Conservation (phyloP, 2,797 vertebrate genomes). For the Esox lucius region DNA sequence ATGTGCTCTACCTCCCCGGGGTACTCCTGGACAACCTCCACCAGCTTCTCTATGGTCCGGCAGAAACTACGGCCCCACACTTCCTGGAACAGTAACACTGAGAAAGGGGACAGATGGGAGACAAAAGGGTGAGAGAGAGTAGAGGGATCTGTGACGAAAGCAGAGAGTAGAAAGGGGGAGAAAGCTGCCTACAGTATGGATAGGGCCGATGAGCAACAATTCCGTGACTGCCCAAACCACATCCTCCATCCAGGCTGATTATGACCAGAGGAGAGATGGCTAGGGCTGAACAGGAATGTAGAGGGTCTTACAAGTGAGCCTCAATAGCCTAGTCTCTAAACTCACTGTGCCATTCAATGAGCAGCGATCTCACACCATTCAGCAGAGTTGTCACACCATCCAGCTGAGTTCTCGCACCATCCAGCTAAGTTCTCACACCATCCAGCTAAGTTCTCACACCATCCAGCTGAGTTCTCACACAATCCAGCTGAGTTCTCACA, state of each 20-base stretch:
- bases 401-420: not conserved
- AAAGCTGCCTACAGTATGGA: not conserved
- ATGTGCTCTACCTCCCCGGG: constrained; percentile 89
- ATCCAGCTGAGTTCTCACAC: too few species aligned
- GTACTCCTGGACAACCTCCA: constrained; percentile 87
- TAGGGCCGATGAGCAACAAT: too few species aligned
- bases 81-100: constrained; percentile 88
- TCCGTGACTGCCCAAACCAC: not conserved
- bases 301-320: constrained; percentile 18
- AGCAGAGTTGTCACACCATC: not conserved
- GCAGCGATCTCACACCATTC: not conserved
- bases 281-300: constrained; percentile 17
- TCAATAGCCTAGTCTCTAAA: constrained; percentile 24
- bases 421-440: not conserved
- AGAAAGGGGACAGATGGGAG: not conserved
- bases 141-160: not conserved
- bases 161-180: constrained; percentile 15
- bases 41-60: constrained; percentile 88
- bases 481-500: too few species aligned
- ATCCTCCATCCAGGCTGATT: not conserved
- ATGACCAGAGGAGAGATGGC: not conserved
- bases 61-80: constrained; percentile 95
- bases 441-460: not conserved
- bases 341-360: constrained; percentile 3
- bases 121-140: not conserved